phyloP scores from a whole-genome alignment of 2,113 vertebrate genomes.

The Hippocampus barbouri region DNA sequence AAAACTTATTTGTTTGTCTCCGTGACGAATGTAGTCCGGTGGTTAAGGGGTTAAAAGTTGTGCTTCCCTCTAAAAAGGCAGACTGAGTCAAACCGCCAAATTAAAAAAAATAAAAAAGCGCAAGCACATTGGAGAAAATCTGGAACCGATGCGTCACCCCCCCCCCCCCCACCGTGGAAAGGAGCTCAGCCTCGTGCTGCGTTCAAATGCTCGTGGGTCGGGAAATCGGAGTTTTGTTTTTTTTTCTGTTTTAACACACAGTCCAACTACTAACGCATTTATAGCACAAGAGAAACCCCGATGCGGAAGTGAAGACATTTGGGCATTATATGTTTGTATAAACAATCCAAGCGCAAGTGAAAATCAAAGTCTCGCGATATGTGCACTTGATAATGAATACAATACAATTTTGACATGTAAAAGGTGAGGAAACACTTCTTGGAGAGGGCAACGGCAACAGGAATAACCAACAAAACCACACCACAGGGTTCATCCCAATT shows the following conservation, averaged over 20 bases:
- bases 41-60: slow-evolving; percentile 42
- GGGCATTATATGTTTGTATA: too few relatives aligned
- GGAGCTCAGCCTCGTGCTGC: slow-evolving; percentile 22
- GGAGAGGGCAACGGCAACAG: too few relatives aligned
- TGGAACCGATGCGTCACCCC: slow-evolving; percentile 39
- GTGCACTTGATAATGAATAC: too few relatives aligned
- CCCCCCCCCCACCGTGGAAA: slow-evolving; percentile 26
- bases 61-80: slow-evolving; percentile 36
- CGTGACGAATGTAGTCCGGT: background rate
- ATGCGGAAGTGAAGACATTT: too few relatives aligned
- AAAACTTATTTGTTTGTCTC: too few relatives aligned
- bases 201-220: slow-evolving; percentile 11
- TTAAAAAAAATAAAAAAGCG: slow-evolving; percentile 12
- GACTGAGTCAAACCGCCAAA: slow-evolving; percentile 33
- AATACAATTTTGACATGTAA: too few relatives aligned
- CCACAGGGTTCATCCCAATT: background rate
- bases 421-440: too few relatives aligned
- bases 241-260: background rate
- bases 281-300: background rate
- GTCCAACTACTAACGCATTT: background rate
- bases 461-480: background rate
- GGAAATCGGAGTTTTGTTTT: slow-evolving; percentile 10
- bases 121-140: background rate
- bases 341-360: too few relatives aligned
- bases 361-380: too few relatives aligned